These are phyloP conservation scores for Eumaeus atala DNA, from an alignment of 1,140 invertebrate genomes.

Conservation along the genomic window DNA sequence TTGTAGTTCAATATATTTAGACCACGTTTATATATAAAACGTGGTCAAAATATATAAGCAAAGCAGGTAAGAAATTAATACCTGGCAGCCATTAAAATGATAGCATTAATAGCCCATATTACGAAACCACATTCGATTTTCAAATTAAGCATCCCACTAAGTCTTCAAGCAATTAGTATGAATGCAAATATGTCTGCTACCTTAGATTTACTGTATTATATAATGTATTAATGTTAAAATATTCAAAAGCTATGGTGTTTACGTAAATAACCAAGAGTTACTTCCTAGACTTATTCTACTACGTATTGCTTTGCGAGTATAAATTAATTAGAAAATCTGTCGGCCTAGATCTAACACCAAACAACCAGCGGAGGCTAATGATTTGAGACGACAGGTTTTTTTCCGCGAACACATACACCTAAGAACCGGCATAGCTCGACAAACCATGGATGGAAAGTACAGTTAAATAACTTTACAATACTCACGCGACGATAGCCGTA, in stretches of 20 bases:
- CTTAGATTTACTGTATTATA: too few species aligned
- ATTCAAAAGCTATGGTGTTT: neutral
- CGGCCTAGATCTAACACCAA: constrained; percentile 42
- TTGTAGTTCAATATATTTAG: too few species aligned
- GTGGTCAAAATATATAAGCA: too few species aligned
- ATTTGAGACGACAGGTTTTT: constrained; percentile 55
- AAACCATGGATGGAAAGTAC: constrained; percentile 62
- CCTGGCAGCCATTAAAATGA: too few species aligned
- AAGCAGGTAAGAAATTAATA: too few species aligned
- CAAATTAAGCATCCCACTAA: too few species aligned
- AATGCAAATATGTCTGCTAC: too few species aligned
- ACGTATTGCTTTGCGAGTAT: neutral
- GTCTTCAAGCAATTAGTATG: too few species aligned
- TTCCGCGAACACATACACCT: constrained; percentile 56
- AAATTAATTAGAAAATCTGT: constrained; percentile 4
- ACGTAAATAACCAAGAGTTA: neutral
- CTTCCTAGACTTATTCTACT: neutral
- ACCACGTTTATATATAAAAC: too few species aligned
- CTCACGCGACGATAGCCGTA: constrained; percentile 46
- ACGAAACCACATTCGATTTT: too few species aligned
- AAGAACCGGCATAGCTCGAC: constrained; percentile 46
- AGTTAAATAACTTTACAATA: constrained; percentile 62
- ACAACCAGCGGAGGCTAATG: constrained; percentile 36
- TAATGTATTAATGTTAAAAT: too few species aligned
- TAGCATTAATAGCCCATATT: too few species aligned